Evolutionary conservation across 2,888 invertebrate genomes (phyloP), one percentile per base, ranked within the genome.

Genomic region (Nezara viridula): DNA sequence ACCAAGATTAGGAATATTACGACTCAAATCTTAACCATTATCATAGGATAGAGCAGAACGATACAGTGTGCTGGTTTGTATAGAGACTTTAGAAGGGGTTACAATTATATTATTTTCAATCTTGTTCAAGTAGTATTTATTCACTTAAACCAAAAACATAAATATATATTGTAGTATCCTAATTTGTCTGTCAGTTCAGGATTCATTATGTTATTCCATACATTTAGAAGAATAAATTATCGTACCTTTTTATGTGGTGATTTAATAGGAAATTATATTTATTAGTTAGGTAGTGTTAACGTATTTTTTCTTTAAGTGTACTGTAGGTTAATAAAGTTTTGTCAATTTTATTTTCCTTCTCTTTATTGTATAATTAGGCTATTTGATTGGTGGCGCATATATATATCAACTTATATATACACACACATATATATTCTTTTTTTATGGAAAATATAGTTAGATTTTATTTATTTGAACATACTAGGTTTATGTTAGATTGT

Each of bases 1-100:
- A 89, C 86, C 89, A 89, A 89, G 89, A 89, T 89, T 85, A 86
- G 88, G 88, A 88, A 85, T 81, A 88, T 88, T 50, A 50, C 81
- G 47, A 81, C 88, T 88, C 85, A 52, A 88, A 50, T 66, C 32
- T 85, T 47, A 88, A 66, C 86, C 66, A 66, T 77, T 85, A 52
- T 52, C 85, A 88, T 88, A 88, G 88, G 88, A 88, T 88, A 88
- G 88, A 85, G 37, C 88, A 19, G 60, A 47, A 55, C 52, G n/a
- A 86, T 55, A 86, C 86, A 86, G 44, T 77, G 55, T 81, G 66
- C 47, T 85, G 88, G 88, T 88, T 88, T 88, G 88, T 88, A 88
- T 88, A 88, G 88, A 88, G 81, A 88, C 81, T 81, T 60, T 88
- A 88, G 85, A 77, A 81, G 88, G 88, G 88, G 81, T 44, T 37